These are phyloP conservation scores for Mus caroli DNA, from an alignment of 2,797 vertebrate species.

Conservation along the genomic window DNA sequence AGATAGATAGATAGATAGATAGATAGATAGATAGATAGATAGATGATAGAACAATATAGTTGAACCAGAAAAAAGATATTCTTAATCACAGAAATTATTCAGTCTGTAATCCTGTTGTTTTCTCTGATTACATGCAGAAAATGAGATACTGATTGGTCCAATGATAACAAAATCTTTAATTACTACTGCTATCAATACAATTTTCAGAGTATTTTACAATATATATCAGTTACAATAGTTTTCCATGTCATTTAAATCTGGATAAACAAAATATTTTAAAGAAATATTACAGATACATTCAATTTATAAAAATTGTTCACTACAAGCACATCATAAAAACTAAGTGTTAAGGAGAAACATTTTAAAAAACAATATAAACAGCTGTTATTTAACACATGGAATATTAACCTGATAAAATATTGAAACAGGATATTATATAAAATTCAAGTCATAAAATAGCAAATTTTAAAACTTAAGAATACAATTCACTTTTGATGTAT, in stretches of 20 bases:
- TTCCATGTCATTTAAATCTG: constrained; percentile 16
- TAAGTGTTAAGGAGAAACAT: constrained; percentile 37
- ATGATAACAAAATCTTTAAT: background rate
- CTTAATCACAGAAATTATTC: constrained; percentile 43
- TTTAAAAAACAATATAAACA: background rate
- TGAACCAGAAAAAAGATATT: background rate
- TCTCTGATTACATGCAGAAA: background rate
- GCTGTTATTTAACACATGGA: constrained; percentile 34
- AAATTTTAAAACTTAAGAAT: constrained; percentile 27
- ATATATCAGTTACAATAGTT: background rate
- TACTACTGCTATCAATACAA: background rate
- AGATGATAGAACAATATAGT: background rate
- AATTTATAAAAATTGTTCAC: constrained; percentile 32
- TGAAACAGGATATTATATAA: constrained; percentile 41
- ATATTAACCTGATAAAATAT: constrained; percentile 34
- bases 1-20: no score
- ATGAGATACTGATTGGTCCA: background rate
- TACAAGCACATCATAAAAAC: constrained; percentile 7
- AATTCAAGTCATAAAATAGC: background rate
- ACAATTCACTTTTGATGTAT: constrained; percentile 37
- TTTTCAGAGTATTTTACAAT: constrained; percentile 33
- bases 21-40: no score
- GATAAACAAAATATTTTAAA: constrained; percentile 36
- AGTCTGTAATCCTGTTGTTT: background rate
- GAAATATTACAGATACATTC: background rate